A percentile compares a stretch with the other conserved stretches of the same genome.
These are phyloP conservation scores for Atherinosoma microstoma DNA, from an alignment of 2,797 vertebrate species.

Conservation along the genomic window DNA sequence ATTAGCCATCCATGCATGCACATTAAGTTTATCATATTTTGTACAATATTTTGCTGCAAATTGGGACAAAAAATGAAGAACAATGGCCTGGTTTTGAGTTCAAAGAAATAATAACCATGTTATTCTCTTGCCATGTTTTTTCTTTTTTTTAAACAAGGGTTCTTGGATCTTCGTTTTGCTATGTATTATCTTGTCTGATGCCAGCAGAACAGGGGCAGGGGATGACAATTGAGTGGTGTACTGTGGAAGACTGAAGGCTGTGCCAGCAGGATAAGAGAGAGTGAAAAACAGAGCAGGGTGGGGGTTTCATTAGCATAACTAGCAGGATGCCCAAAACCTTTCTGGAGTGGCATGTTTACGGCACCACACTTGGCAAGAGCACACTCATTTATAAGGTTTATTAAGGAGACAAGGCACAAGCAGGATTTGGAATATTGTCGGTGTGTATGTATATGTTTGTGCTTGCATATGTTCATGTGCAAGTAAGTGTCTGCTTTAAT, in stretches of 20 bases:
- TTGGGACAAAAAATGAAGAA: slow-evolving; percentile 78
- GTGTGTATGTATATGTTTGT: slow-evolving; percentile 63
- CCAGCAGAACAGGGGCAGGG: slow-evolving; percentile 81
- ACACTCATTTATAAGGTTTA: slow-evolving; percentile 91
- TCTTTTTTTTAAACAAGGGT: slow-evolving; percentile 65
- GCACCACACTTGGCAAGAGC: slow-evolving; percentile 88
- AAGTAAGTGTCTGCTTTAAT: slow-evolving; percentile 60
- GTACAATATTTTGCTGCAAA: slow-evolving; percentile 77
- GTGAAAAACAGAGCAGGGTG: slow-evolving; percentile 74
- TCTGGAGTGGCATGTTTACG: slow-evolving; percentile 93
- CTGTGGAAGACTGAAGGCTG: slow-evolving; percentile 78
- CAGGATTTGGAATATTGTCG: slow-evolving; percentile 88
- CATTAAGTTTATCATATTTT: slow-evolving; percentile 72
- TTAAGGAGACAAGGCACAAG: slow-evolving; percentile 86
- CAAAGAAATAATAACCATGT: slow-evolving; percentile 81
- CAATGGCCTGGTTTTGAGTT: slow-evolving; percentile 82
- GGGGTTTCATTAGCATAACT: slow-evolving; percentile 95
- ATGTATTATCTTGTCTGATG: slow-evolving; percentile 81
- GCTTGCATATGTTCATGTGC: slow-evolving; percentile 75
- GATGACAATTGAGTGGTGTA: slow-evolving; percentile 80
- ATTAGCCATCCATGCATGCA: slow-evolving; percentile 51
- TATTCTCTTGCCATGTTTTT: slow-evolving; percentile 80
- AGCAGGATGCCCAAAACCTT: slow-evolving; percentile 93
- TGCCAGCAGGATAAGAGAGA: slow-evolving; percentile 82
- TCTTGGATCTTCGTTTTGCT: slow-evolving; percentile 82